A percentile compares a stretch with the other conserved stretches of the same genome.
These are phyloP conservation scores for Danaus melanippus DNA, from an alignment of 1,140 invertebrate genomes.

Conservation along the genomic window DNA sequence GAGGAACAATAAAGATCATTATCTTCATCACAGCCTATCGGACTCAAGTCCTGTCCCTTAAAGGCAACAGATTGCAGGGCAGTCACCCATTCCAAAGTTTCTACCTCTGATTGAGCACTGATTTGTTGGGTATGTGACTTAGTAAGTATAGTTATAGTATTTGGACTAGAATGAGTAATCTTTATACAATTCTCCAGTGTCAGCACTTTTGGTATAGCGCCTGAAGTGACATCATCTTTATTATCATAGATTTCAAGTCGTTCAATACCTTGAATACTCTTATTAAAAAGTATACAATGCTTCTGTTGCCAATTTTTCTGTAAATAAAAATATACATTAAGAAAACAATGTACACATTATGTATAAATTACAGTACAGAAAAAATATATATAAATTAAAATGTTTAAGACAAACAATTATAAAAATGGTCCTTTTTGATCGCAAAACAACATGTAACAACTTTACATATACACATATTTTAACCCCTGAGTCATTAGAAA, in stretches of 20 bases:
- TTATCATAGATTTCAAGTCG: slow-evolving; percentile 87
- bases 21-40: slow-evolving; percentile 83
- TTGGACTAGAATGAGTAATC: slow-evolving; percentile 78
- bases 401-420: slow-evolving; percentile 1
- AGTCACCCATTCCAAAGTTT: slow-evolving; percentile 83
- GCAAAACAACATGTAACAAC: slow-evolving; percentile 6
- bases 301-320: slow-evolving; percentile 86
- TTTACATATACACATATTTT: slow-evolving; percentile 19
- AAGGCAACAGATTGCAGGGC: slow-evolving; percentile 89
- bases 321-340: slow-evolving; percentile 41
- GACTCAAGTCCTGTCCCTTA: slow-evolving; percentile 75
- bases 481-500: slow-evolving; percentile 36
- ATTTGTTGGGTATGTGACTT: slow-evolving; percentile 81
- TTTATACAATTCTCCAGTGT: slow-evolving; percentile 89
- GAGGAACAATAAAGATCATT: slow-evolving; percentile 89
- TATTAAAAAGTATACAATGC: slow-evolving; percentile 83
- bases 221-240: slow-evolving; percentile 79
- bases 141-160: slow-evolving; percentile 79
- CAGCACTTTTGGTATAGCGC: slow-evolving; percentile 80
- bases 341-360: not conserved
- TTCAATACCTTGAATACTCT: slow-evolving; percentile 87
- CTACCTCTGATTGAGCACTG: slow-evolving; percentile 78
- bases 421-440: not conserved
- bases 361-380: too few species aligned
- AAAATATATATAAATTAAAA: not conserved